Conservation (phyloP, 2,113 vertebrate species). For the Ursus arctos region DNA sequence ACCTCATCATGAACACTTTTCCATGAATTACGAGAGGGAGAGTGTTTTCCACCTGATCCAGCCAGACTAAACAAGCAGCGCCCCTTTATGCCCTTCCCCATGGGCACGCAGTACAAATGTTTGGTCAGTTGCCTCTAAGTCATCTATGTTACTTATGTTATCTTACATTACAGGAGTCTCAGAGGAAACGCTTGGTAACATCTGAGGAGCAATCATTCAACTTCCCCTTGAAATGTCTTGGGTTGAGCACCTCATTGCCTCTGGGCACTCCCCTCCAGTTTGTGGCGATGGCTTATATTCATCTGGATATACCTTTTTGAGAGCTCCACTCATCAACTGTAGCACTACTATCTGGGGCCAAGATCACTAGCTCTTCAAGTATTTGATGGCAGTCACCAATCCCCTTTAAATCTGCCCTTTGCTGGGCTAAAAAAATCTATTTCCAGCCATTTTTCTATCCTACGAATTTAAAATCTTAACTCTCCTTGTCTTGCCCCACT, state of each 20-base stretch:
- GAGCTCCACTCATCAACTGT: neutral
- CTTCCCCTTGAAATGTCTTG: neutral
- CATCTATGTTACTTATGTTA: neutral
- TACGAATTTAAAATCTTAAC: slow-evolving; percentile 1
- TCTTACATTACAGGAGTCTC: neutral
- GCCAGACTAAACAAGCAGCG: neutral
- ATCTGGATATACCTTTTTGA: neutral
- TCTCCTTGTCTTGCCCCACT: neutral
- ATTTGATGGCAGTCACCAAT: neutral
- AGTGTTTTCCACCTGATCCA: neutral
- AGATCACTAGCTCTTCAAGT: neutral
- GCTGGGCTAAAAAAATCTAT: slow-evolving; percentile 9
- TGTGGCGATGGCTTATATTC: neutral
- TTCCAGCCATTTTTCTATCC: neutral
- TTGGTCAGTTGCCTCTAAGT: neutral
- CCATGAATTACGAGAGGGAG: neutral
- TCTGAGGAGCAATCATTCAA: neutral
- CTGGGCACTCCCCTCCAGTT: neutral
- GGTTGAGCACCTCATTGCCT: neutral
- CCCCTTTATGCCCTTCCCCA: neutral
- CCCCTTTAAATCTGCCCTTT: neutral
- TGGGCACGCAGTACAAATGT: neutral
- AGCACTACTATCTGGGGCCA: neutral
- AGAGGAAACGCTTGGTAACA: neutral
- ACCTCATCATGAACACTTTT: slow-evolving; percentile 5